Conservation (phyloP, 2,888 invertebrate species). For the Alloscopus bannaensis region DNA sequence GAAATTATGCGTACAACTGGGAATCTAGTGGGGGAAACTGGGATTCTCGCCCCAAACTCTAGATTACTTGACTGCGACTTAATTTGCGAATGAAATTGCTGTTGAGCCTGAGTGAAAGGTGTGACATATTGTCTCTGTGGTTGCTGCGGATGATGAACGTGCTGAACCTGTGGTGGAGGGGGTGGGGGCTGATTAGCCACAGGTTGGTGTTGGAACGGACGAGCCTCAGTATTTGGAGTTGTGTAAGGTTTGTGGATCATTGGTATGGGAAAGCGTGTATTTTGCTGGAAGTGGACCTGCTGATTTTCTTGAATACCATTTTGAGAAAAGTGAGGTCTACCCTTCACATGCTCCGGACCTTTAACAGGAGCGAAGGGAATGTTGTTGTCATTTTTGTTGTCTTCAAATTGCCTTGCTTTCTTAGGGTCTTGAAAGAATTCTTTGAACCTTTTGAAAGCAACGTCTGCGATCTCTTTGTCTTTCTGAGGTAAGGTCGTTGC, state of each 20-base stretch:
- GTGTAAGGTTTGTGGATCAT: conserved; percentile 54
- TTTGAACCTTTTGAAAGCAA: conserved; percentile 71
- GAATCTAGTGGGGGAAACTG: conserved; percentile 40
- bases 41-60: conserved; percentile 60
- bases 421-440: conserved; percentile 69
- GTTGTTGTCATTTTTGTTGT: conserved; percentile 21
- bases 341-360: conserved; percentile 16
- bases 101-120: conserved; percentile 24
- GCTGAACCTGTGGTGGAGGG: conserved; percentile 33
- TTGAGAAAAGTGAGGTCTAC: background rate
- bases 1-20: too few species aligned
- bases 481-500: conserved; percentile 60
- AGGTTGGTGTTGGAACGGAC: background rate
- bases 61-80: conserved; percentile 24
- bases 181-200: conserved; percentile 4
- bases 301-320: conserved; percentile 22
- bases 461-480: conserved; percentile 71
- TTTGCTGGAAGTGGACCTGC: conserved; percentile 10
- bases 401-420: conserved; percentile 46
- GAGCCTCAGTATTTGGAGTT: conserved; percentile 30
- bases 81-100: conserved; percentile 40
- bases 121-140: conserved; percentile 17
- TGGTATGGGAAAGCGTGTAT: too few species aligned
- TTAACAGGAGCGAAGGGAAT: background rate
- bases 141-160: conserved; percentile 3